phyloP scores from a whole-genome alignment of 1,140 invertebrate genomes.

The Atta texana region DNA sequence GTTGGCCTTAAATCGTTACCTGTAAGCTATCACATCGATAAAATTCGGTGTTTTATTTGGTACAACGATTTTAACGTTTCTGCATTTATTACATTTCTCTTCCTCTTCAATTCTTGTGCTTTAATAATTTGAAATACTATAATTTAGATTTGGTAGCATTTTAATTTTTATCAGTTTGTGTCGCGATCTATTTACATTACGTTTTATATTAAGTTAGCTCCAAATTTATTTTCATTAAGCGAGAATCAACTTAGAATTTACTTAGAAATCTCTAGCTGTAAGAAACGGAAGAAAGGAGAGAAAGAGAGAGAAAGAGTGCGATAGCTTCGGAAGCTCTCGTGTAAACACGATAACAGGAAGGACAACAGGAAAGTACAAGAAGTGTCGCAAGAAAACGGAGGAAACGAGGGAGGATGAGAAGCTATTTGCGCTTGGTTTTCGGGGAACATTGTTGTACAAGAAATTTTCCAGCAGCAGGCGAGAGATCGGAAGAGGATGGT shows the following conservation, averaged over 20 bases:
- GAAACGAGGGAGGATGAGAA: background rate
- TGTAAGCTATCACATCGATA: constrained; percentile 40
- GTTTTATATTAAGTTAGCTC: background rate
- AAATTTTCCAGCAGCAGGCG: constrained; percentile 24
- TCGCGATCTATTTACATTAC: background rate
- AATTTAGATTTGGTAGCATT: background rate
- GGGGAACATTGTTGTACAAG: background rate
- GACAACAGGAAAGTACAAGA: constrained; percentile 28
- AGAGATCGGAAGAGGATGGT: background rate
- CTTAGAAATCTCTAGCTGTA: background rate
- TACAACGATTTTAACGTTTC: constrained; percentile 16
- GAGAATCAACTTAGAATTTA: constrained; percentile 7
- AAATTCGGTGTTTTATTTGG: constrained; percentile 16
- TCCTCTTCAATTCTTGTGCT: background rate
- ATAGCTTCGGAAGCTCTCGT: background rate
- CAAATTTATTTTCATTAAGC: constrained; percentile 11
- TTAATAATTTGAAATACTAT: background rate
- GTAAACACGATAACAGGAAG: constrained; percentile 58
- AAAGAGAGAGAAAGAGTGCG: background rate
- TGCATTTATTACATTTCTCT: background rate
- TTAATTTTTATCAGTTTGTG: background rate
- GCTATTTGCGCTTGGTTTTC: constrained; percentile 45
- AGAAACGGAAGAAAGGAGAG: background rate
- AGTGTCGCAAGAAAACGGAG: constrained; percentile 9
- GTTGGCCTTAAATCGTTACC: constrained; percentile 37